Evolutionary conservation across 2,888 invertebrate species (phyloP), one percentile per base, ranked within the genome.

Genomic region (Achlya flavicornis): DNA sequence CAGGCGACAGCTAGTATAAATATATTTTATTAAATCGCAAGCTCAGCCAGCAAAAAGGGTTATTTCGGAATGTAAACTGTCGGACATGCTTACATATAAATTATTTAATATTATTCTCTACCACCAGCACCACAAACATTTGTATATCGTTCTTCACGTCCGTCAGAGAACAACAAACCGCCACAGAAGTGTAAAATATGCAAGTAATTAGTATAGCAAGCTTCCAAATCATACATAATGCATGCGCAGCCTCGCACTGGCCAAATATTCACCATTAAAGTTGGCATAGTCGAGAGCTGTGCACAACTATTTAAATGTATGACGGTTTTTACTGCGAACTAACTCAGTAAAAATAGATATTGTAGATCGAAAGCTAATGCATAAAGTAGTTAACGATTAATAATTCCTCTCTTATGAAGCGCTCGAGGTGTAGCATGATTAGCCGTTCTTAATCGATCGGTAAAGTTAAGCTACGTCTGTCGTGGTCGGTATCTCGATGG

Each of bases 171-270:
- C 8, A 53, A 19, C 53, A 19, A 19, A 53, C 19, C 19, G 19
- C 19, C 53, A 10, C 53, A 19, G 53, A 53, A 19, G 16, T 53
- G 53, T 53, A 16, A 53, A 53, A 53, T 53, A 53, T 53, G 53
- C 53, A n/a, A 53, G 19, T 53, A 53, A 53, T 53, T 53, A 53
- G 53, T 53, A 41, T 41, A 53, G 19, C 53, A 19, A 53, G 53
- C 53, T 53, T 53, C 19, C 10, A 10, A 53, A 53, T 53, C 19
- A 53, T 53, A 53, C 53, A 53, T 53, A 53, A 53, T 53, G 53
- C n/a, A 53, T 19, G 48, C 14, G 53, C 19, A 48, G 53, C 3
- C 46, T 16, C 53, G 19, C 53, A 7, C 6, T 19, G 19, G 10
- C 53, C 53, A n/a, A 19, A 19, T 53, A 53, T 19, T 19, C n/a